These are phyloP conservation scores for Copidosoma aretas DNA, from an alignment of 2,888 invertebrate genomes.

Conservation along the genomic window DNA sequence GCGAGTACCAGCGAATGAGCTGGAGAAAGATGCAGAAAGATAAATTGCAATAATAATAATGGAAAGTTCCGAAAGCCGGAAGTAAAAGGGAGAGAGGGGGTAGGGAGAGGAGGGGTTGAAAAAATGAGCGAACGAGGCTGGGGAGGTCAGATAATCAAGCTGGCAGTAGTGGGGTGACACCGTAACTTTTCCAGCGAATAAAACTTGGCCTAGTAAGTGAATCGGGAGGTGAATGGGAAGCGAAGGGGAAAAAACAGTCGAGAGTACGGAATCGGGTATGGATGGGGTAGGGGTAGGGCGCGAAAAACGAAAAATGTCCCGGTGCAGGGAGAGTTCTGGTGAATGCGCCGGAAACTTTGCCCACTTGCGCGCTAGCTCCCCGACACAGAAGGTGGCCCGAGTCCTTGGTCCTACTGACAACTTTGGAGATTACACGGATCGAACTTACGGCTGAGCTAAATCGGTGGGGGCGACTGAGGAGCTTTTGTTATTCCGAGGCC, in stretches of 20 bases:
- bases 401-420: slow-evolving; percentile 36
- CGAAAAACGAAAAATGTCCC: slow-evolving; percentile 27
- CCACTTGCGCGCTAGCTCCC: slow-evolving; percentile 21
- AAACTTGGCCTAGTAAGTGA: slow-evolving; percentile 53
- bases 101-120: slow-evolving; percentile 21
- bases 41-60: slow-evolving; percentile 19
- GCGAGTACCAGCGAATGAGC: not conserved
- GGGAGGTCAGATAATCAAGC: slow-evolving; percentile 51
- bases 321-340: slow-evolving; percentile 43
- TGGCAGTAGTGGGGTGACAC: slow-evolving; percentile 46
- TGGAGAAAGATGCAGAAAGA: slow-evolving; percentile 6
- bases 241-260: slow-evolving; percentile 43
- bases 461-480: no score
- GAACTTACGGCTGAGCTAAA: slow-evolving; percentile 15
- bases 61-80: not conserved
- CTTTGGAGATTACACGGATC: slow-evolving; percentile 31
- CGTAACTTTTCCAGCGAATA: slow-evolving; percentile 51
- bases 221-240: slow-evolving; percentile 50
- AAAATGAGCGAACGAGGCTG: no score
- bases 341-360: slow-evolving; percentile 54
- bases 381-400: not conserved
- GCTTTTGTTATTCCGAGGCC: no score
- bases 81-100: not conserved
- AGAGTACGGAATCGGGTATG: not conserved
- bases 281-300: not conserved